Evolutionary conservation across 2,888 invertebrate genomes (phyloP).

Genomic region (Bibio marci): DNA sequence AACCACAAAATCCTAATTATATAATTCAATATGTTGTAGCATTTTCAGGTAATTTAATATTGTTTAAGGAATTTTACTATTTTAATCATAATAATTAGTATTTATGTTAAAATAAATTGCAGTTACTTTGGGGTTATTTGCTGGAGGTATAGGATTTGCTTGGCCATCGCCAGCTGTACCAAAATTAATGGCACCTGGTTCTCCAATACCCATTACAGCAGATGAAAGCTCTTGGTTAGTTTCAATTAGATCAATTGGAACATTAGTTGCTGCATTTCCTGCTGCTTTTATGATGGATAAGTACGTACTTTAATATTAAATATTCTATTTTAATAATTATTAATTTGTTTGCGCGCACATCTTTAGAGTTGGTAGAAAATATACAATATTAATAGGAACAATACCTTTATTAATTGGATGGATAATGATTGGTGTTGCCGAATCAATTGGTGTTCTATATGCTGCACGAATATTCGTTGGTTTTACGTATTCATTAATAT

Average conservation of each 20-base stretch:
- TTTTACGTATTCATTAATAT: constrained; percentile 41
- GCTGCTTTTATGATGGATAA: constrained; percentile 42
- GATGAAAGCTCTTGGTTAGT: constrained; percentile 47
- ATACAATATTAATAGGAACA: constrained; percentile 38
- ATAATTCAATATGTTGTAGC: no score
- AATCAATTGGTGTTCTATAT: constrained; percentile 36
- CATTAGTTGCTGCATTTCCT: constrained; percentile 42
- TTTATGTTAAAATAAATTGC: no score
- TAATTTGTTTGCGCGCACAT: no score
- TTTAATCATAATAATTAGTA: no score
- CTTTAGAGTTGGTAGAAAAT: constrained; percentile 42
- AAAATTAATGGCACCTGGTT: constrained; percentile 30
- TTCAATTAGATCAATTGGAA: constrained; percentile 43
- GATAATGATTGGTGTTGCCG: constrained; percentile 42
- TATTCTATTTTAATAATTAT: no score
- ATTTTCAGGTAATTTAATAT: no score
- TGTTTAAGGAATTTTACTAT: no score
- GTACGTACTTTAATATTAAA: not conserved
- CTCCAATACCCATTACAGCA: constrained; percentile 34
- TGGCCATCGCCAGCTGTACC: constrained; percentile 45
- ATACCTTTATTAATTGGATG: constrained; percentile 44
- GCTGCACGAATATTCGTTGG: constrained; percentile 43
- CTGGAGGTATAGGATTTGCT: constrained; percentile 37
- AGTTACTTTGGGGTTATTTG: no score
- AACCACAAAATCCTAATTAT: no score